Percentiles rank a stretch among this genome's conserved stretches.
Conservation (phyloP, 2,888 invertebrate species). For the Nowickia ferox region DNA sequence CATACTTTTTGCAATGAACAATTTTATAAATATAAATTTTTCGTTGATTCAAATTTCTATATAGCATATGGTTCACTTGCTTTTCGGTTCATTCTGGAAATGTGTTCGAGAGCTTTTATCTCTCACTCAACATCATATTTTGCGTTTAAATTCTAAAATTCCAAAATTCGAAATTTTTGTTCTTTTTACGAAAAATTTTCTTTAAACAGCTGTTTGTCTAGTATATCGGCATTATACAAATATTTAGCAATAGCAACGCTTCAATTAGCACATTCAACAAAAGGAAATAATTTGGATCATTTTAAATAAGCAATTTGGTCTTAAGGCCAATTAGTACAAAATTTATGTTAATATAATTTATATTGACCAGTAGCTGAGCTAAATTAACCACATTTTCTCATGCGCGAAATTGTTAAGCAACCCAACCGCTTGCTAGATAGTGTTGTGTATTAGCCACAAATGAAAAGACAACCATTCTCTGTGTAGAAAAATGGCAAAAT, state of each 20-base stretch:
- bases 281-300: slow-evolving; percentile 10
- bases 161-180: neutral
- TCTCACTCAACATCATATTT: too few relatives aligned
- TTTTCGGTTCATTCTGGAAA: too few relatives aligned
- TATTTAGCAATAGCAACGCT: neutral
- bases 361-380: slow-evolving; percentile 37
- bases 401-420: slow-evolving; percentile 29
- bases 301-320: slow-evolving; percentile 7
- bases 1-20: too few relatives aligned
- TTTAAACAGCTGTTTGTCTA: slow-evolving; percentile 11
- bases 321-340: slow-evolving; percentile 46
- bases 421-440: neutral
- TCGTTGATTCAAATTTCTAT: too few relatives aligned
- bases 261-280: slow-evolving; percentile 18
- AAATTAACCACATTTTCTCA: slow-evolving; percentile 48
- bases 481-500: slow-evolving; percentile 3
- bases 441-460: neutral
- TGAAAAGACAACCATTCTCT: neutral
- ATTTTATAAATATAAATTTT: too few relatives aligned
- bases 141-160: too few relatives aligned
- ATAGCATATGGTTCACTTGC: too few relatives aligned
- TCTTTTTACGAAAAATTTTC: neutral
- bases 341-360: slow-evolving; percentile 42
- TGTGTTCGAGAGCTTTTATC: too few relatives aligned
- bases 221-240: neutral